A percentile compares a stretch with the other conserved stretches of the same genome.
Evolutionary conservation across 2,888 invertebrate genomes (phyloP).

Genomic region (Zelleria hepariella): DNA sequence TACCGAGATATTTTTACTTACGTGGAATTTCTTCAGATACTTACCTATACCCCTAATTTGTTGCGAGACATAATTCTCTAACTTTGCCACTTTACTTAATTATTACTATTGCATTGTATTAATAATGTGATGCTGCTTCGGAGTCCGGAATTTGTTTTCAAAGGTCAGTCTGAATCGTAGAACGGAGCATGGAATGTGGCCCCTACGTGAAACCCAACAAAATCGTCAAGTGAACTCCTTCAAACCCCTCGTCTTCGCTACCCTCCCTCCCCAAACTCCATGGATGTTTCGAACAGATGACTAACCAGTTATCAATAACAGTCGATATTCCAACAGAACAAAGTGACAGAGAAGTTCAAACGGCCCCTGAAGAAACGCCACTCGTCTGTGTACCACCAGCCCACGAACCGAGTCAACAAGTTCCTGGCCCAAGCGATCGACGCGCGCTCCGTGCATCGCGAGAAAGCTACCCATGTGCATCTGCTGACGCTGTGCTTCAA

Average conservation of each 20-base stretch:
- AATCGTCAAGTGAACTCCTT: not conserved
- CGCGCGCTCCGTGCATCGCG: conserved; percentile 90
- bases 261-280: not conserved
- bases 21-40: not conserved
- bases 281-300: not conserved
- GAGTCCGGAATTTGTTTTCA: conserved; percentile 61
- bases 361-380: conserved; percentile 90
- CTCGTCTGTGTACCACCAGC: conserved; percentile 89
- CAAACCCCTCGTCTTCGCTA: not conserved
- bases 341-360: conserved; percentile 90
- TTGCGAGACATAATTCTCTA: not conserved
- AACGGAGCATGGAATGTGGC: conserved; percentile 57
- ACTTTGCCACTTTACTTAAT: conserved; percentile 36
- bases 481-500: conserved; percentile 88
- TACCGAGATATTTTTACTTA: not conserved
- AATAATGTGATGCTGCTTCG: conserved; percentile 69
- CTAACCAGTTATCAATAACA: conserved; percentile 6
- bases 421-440: conserved; percentile 93
- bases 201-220: not conserved
- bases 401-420: conserved; percentile 92
- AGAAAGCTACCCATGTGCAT: conserved; percentile 91
- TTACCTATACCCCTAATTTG: not conserved
- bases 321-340: conserved; percentile 72
- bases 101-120: conserved; percentile 38
- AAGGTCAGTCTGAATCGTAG: conserved; percentile 60